phyloP scores from a whole-genome alignment of 53 echinoderm and acorn worm species.

The Holothuria leucospilota region DNA sequence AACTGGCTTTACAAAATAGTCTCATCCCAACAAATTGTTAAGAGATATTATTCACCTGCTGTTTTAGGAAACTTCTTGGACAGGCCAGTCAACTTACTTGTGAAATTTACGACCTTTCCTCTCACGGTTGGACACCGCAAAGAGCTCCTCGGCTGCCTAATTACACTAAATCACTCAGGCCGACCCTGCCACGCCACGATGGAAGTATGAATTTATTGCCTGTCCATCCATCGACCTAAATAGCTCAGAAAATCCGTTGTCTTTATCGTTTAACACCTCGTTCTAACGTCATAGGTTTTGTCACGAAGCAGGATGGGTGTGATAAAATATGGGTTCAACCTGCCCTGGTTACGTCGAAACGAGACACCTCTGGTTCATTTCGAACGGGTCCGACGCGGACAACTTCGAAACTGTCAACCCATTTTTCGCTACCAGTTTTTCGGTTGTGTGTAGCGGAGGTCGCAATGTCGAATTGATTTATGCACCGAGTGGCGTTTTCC shows the following conservation, averaged over 20 bases:
- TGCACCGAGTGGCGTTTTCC: background rate
- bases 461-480: too few species aligned
- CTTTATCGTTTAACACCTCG: slow-evolving; percentile 30
- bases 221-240: slow-evolving; percentile 22
- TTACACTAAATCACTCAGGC: slow-evolving; percentile 32
- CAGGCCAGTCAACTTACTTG: slow-evolving; percentile 6
- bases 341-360: slow-evolving; percentile 18
- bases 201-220: slow-evolving; percentile 31
- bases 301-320: background rate
- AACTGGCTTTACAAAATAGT: background rate
- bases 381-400: too few species aligned
- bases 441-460: too few species aligned
- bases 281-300: slow-evolving; percentile 17
- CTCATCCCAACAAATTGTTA: background rate
- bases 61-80: background rate
- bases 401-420: too few species aligned
- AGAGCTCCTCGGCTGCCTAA: slow-evolving; percentile 26
- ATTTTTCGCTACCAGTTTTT: too few species aligned
- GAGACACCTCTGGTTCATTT: too few species aligned
- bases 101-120: slow-evolving; percentile 23
- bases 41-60: slow-evolving; percentile 31
- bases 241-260: background rate
- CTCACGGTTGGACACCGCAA: slow-evolving; percentile 44
- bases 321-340: slow-evolving; percentile 20
- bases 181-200: slow-evolving; percentile 13